phyloP scores from a whole-genome alignment of 1,140 invertebrate species.

The Zaprionus camerounensis region DNA sequence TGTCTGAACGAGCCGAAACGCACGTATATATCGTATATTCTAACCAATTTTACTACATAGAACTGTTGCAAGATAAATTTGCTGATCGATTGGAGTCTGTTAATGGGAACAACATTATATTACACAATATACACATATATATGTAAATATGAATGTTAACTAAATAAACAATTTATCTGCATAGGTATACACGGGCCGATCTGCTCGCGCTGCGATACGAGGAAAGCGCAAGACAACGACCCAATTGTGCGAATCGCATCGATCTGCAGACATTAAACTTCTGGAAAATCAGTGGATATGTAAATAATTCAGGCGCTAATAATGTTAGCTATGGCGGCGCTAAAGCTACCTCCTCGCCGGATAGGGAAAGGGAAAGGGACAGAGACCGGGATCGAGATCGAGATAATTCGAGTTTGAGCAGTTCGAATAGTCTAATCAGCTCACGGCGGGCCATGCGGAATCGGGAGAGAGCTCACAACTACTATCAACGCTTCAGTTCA shows the following conservation, averaged over 20 bases:
- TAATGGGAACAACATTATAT: not conserved
- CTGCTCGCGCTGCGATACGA: constrained; percentile 67
- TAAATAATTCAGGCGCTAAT: constrained; percentile 7
- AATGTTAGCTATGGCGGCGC: constrained; percentile 30
- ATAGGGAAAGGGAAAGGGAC: constrained; percentile 36
- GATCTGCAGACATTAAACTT: constrained; percentile 66
- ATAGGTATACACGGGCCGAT: constrained; percentile 64
- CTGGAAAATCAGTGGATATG: constrained; percentile 57
- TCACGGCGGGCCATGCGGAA: constrained; percentile 64
- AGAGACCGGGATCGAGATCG: not conserved
- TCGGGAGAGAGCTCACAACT: constrained; percentile 67
- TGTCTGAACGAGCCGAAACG: too few species aligned
- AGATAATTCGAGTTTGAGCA: constrained; percentile 38
- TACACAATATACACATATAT: not conserved
- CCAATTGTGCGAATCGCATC: constrained; percentile 53
- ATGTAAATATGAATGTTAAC: not conserved
- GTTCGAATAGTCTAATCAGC: constrained; percentile 54
- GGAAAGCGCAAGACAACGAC: constrained; percentile 56
- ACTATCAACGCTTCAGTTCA: constrained; percentile 67
- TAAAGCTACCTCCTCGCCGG: constrained; percentile 52
- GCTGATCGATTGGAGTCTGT: not conserved
- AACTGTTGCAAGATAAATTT: too few species aligned
- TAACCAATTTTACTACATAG: too few species aligned
- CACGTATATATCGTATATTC: too few species aligned
- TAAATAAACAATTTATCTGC: not conserved